A percentile compares a stretch with the other conserved stretches of the same genome.
These are phyloP conservation scores for Sinonovacula constricta DNA, from an alignment of 1,140 invertebrate genomes.

Conservation along the genomic window DNA sequence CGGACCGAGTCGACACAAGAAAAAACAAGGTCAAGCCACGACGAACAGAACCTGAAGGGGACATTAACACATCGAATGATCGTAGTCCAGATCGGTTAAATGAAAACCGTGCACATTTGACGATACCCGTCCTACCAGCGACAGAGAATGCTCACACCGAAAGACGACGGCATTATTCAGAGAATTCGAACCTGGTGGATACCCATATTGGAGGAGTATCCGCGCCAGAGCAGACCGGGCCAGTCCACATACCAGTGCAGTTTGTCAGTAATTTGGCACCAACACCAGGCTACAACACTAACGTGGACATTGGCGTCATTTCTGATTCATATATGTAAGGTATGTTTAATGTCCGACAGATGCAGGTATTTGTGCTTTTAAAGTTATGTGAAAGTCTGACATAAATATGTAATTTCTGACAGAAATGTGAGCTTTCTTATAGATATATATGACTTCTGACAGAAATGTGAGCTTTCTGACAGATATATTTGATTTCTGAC, in stretches of 20 bases:
- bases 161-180: slow-evolving; percentile 26
- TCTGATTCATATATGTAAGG: slow-evolving; percentile 43
- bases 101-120: slow-evolving; percentile 22
- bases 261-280: neutral
- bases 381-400: too few relatives aligned
- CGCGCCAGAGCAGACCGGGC: slow-evolving; percentile 21
- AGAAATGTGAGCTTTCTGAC: too few relatives aligned
- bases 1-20: too few relatives aligned
- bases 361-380: too few relatives aligned
- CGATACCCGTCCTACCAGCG: neutral
- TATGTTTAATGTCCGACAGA: too few relatives aligned
- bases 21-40: slow-evolving; percentile 30
- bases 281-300: slow-evolving; percentile 15
- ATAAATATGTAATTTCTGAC: too few relatives aligned
- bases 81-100: slow-evolving; percentile 1
- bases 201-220: slow-evolving; percentile 25
- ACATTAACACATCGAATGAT: slow-evolving; percentile 26
- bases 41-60: slow-evolving; percentile 32
- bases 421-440: too few relatives aligned
- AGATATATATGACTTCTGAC: too few relatives aligned
- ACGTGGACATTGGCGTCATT: slow-evolving; percentile 40
- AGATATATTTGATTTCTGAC: too few relatives aligned
- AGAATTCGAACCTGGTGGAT: slow-evolving; percentile 31
- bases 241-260: slow-evolving; percentile 7
- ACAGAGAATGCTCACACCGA: neutral